Evolutionary conservation across 2,797 vertebrate species (phyloP).

Genomic region (Gadopsis marmoratus): DNA sequence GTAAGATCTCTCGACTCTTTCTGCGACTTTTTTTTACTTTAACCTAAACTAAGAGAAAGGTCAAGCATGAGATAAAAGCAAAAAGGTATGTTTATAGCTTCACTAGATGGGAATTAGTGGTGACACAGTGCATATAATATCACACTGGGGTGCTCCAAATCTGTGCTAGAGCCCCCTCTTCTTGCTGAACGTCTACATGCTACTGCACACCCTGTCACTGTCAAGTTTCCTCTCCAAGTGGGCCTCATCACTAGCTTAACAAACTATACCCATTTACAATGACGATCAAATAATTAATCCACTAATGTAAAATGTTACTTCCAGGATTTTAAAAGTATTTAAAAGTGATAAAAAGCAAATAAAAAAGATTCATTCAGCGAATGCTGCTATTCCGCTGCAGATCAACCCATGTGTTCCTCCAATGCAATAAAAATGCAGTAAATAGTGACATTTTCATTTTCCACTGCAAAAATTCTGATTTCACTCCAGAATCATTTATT

Average conservation of each 20-base stretch:
- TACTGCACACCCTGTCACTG: background rate
- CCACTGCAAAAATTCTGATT: background rate
- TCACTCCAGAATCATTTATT: conserved; percentile 8
- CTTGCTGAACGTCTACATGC: background rate
- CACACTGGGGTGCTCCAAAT: background rate
- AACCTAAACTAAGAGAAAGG: conserved; percentile 12
- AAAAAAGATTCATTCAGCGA: background rate
- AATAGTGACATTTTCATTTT: conserved; percentile 10
- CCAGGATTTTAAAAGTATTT: background rate
- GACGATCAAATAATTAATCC: background rate
- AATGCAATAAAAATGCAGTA: conserved; percentile 1
- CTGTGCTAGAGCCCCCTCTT: background rate
- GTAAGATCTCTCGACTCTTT: conserved; percentile 16
- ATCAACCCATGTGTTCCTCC: background rate
- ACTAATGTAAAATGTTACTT: background rate
- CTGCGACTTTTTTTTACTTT: conserved; percentile 5
- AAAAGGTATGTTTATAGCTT: background rate
- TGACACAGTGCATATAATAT: background rate
- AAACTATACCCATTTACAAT: background rate
- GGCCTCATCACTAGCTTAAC: background rate
- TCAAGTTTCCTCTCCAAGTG: background rate
- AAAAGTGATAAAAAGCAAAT: background rate
- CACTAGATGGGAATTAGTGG: background rate
- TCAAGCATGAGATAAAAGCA: conserved; percentile 19
- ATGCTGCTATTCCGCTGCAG: background rate